These are phyloP conservation scores for Callinectes sapidus DNA, from an alignment of 2,888 invertebrate species.

Conservation along the genomic window DNA sequence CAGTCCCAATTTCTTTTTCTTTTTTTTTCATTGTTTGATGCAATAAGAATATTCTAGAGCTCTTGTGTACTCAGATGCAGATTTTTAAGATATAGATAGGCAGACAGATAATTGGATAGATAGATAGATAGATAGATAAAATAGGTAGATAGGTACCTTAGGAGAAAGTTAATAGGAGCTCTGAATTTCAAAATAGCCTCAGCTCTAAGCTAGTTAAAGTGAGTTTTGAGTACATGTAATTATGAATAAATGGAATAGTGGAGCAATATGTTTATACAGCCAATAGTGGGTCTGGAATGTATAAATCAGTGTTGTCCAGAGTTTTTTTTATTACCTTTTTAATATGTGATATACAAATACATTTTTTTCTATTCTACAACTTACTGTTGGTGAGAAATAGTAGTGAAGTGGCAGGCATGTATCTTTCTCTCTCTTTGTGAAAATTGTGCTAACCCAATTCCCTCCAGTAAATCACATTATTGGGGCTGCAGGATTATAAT, in stretches of 20 bases:
- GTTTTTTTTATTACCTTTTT: conserved; percentile 30
- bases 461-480: neutral
- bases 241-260: conserved; percentile 23
- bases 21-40: neutral
- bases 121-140: neutral
- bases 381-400: neutral
- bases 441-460: neutral
- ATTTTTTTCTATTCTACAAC: neutral
- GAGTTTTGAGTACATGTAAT: conserved; percentile 29
- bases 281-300: conserved; percentile 22
- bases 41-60: conserved; percentile 34
- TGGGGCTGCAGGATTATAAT: neutral
- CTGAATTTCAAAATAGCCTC: conserved; percentile 33
- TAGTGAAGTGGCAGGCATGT: neutral
- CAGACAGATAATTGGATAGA: neutral
- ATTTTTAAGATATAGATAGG: neutral
- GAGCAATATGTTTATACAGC: conserved; percentile 28
- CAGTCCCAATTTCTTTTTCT: neutral
- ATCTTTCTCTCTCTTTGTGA: neutral
- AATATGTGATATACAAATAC: conserved; percentile 30
- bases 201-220: neutral
- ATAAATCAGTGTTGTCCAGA: conserved; percentile 34
- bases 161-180: conserved; percentile 11
- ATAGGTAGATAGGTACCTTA: neutral
- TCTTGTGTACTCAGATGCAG: neutral